Evolutionary conservation across 1,140 invertebrate species (phyloP), one percentile per base, ranked within the genome.

Genomic region (Macrotrachela quadricornifera): DNA sequence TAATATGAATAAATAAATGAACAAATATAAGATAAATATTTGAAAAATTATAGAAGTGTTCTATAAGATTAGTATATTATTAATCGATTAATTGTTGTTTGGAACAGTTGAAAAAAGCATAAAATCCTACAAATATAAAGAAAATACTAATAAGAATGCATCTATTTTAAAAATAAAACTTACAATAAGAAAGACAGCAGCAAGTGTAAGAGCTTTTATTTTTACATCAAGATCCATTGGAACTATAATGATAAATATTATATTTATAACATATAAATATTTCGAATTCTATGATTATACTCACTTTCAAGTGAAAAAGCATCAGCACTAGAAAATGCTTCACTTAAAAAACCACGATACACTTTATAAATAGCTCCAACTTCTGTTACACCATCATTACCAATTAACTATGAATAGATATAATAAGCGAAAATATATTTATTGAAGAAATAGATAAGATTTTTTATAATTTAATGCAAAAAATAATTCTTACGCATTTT

Each of bases 171-270:
- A n/a, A n/a, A n/a, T n/a, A n/a, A n/a, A n/a, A n/a, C n/a, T 68
- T 62, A 70, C 71, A 56, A 73, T 71, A 1, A 73, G 59, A 58
- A 73, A 70, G 14, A 62, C 58, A 12, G 80, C 80, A 42, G 79
- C 82, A 1, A 85, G 64, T 51, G 84, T 67, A 12, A 80, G 75
- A 0, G 81, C 81, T 64, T 85, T 86, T 63, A 82, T 79, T 59
- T 78, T 77, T 4, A 83, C 80, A 61, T 82, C 80, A 47, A 86
- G 66, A 62, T 83, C 79, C 62, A 78, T 68, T 1, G 80, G 81
- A 64, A 83, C 45, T 53, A 30, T 13, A 39, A 39, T 16, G 10
- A 46, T 10, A 46, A 36, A 16, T 12, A 21, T 13, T 44, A 6
- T n/a, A 51, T 17, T 17, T n/a, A 17, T n/a, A 37, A 1, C 36